phyloP scores from a whole-genome alignment of 1,140 invertebrate genomes.

The Steinernema khuongi region DNA sequence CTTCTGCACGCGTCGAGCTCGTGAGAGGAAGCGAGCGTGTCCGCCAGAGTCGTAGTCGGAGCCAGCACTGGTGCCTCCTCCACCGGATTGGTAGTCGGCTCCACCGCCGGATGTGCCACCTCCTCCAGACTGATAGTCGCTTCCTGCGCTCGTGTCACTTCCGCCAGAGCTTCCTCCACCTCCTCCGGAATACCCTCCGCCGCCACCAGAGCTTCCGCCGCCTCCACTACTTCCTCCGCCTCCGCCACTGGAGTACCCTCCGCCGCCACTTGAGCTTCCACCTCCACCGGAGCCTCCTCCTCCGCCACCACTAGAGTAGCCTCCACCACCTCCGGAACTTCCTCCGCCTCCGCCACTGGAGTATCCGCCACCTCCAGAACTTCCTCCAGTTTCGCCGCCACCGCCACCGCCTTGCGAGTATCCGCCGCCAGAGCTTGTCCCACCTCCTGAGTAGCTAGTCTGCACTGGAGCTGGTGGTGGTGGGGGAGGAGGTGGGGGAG shows the following conservation, averaged over 20 bases:
- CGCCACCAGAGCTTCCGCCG: not conserved
- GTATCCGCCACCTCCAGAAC: not conserved
- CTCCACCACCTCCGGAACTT: not conserved
- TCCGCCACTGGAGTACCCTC: not conserved
- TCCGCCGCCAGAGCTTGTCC: not conserved
- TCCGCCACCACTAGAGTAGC: not conserved
- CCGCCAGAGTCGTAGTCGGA: not conserved
- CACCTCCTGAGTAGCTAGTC: conserved; percentile 2
- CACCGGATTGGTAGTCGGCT: too few relatives aligned
- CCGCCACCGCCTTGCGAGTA: conserved; percentile 4
- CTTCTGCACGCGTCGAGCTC: not conserved
- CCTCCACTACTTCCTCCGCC: not conserved
- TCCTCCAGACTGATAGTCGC: not conserved
- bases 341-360: not conserved
- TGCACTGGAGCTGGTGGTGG: not conserved
- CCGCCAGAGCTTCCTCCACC: not conserved
- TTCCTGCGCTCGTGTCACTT: not conserved
- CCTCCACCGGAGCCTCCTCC: not conserved
- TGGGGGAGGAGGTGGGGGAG: not conserved
- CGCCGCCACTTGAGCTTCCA: not conserved
- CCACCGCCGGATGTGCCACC: too few relatives aligned
- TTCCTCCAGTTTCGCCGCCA: not conserved
- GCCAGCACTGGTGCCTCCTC: not conserved
- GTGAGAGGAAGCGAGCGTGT: not conserved
- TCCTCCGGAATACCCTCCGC: not conserved